Base-by-base conservation (phyloP, 2,888 invertebrate species). In the Esperia sulphurella region DNA sequence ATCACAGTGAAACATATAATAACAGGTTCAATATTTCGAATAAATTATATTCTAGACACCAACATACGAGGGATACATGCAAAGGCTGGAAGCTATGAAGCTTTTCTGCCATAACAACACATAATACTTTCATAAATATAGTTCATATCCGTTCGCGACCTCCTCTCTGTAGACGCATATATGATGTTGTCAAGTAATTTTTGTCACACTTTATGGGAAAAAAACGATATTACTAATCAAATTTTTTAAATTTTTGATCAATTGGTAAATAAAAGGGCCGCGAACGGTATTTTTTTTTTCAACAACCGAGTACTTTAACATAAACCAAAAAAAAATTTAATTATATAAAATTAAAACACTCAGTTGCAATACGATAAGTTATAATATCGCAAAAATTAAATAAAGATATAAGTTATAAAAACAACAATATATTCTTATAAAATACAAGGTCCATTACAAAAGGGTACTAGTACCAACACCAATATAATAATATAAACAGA, bases 11-110 rank as follows among this genome's bases (percentile, higher is more conserved):
- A 46, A 57, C 54, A 54, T 58, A 48, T 48, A 45, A 51, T 44
- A 61, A 59, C 53, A 70, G 63, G 75, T 51, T 61, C 56, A 72
- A 54, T 62, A 42, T 29, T 54, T 58, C 46, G 50, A 55, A 57
- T 57, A 60, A 57, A 57, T 61, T 51, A 48, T 40, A 8, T 31
- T 31, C 43, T 54, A 45, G 64, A 68, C 67, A 73, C 61, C 69
- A 58, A 70, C 56, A 71, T 63, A 60, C 61, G 63, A 54, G 55
- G 57, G 68, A 75, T 71, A 78, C 86, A 86, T 86, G 85, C 84
- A 83, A 75, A 75, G 75, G 59, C 49, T 33, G 28, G 14, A 48
- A 50, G 52, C 52, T 49, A 50, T 49, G 5, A 52, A 52, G 52
- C 52, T 50, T 44, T 38, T 77, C 48, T 63, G 51, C 51, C 62